Base-by-base conservation (phyloP, 64 coral and sea anemone genomes). In the Montipora foliosa region DNA sequence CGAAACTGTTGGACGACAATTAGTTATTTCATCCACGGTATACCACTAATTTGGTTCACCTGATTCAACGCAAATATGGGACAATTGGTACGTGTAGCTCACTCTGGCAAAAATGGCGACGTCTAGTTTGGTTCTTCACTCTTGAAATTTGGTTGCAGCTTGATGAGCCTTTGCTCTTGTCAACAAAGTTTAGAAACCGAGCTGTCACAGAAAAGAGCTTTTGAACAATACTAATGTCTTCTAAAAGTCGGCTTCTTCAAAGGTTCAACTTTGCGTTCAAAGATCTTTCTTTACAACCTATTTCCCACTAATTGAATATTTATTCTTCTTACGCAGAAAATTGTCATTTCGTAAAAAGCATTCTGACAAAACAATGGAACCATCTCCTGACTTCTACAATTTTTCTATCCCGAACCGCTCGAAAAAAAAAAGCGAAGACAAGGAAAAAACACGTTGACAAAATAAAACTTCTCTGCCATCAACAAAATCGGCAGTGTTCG, bases 261-360 rank as follows among this genome's bases (percentile, higher is more conserved):
- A 86, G 64, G 47, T 59, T 19, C 67, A 86, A 86, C 82, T 86
- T 86, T 72, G 82, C 82, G 50, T 86, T 86, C 66, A 86, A 71
- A 86, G 82, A 86, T 51, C 82, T 86, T 86, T 86, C 82, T 86
- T 86, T 86, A 86, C 50, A 86, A 86, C 71, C 70, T 86, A 72
- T 86, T 68, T 86, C 62, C 82, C 62, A 86, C 82, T 86, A 86
- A 86, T 86, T 86, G 82, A 86, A 86, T 86, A 86, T 86, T 86
- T 86, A 86, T 86, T 86, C 66, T 86, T 86, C 82, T 71, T 69
- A 48, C 82, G 67, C 82, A 47, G 79, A 86, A 86, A 86, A 86
- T 86, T 86, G 82, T 86, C 82, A 86, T 86, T 72, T 51, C 82
- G 82, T 72, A 95, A 95, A 90, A 95, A 90, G 89, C 93, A 95